Conservation (phyloP, 2,797 vertebrate species). For the Melanotaenia nigrans region DNA sequence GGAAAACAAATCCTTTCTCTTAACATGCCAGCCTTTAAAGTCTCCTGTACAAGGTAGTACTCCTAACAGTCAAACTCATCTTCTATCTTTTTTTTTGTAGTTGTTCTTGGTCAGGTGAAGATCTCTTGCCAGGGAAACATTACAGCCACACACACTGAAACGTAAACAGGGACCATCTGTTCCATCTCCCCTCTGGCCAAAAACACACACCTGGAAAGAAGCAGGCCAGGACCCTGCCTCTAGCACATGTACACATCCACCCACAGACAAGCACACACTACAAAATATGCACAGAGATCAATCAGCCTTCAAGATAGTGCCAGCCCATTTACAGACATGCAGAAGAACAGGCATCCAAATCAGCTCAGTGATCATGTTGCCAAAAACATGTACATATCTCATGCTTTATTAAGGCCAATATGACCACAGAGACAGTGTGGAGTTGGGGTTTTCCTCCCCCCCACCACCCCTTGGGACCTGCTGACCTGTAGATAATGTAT, state of each 20-base stretch:
- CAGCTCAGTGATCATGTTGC: conserved; percentile 34
- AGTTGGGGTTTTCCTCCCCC: conserved; percentile 20
- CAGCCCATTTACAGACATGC: conserved; percentile 11
- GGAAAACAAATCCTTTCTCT: neutral
- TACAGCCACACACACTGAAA: conserved; percentile 31
- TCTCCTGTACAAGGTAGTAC: neutral
- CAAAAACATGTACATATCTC: conserved; percentile 21
- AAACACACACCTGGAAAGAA: conserved; percentile 75
- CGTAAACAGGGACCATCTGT: conserved; percentile 69
- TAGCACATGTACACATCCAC: conserved; percentile 13
- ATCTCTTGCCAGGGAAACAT: conserved; percentile 45
- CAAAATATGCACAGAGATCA: conserved; percentile 5
- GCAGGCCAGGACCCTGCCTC: conserved; percentile 58
- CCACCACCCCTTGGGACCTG: conserved; percentile 21
- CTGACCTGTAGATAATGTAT: conserved; percentile 68
- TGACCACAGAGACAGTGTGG: conserved; percentile 8
- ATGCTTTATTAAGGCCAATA: conserved; percentile 33
- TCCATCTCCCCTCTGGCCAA: conserved; percentile 56
- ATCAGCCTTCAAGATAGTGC: neutral
- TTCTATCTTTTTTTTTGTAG: neutral
- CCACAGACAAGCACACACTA: conserved; percentile 1
- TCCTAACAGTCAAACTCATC: conserved; percentile 4
- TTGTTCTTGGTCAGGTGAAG: conserved; percentile 27
- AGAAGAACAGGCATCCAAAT: conserved; percentile 20
- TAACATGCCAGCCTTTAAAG: conserved; percentile 5